These are phyloP conservation scores for Bradypodion ventrale DNA, from an alignment of 2,797 vertebrate species.

Conservation along the genomic window DNA sequence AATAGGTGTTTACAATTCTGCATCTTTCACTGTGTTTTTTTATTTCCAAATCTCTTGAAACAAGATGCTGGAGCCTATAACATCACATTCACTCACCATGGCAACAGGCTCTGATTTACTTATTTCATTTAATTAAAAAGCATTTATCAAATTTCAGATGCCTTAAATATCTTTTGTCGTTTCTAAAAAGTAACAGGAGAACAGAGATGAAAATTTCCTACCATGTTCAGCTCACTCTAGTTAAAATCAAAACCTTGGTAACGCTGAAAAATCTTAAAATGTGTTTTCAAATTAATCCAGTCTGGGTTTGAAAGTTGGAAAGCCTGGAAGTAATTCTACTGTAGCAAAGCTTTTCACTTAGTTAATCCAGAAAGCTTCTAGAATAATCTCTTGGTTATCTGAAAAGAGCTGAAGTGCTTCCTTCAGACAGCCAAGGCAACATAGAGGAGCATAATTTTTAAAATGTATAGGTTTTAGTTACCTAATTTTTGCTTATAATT, in stretches of 20 bases:
- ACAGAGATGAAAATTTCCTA: background rate
- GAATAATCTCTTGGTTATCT: background rate
- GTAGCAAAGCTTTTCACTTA: rapidly evolving
- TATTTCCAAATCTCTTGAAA: conserved; percentile 54
- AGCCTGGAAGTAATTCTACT: background rate
- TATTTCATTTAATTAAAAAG: conserved; percentile 74
- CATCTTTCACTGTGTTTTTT: conserved; percentile 62
- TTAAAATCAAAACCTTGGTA: background rate
- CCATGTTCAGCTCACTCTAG: background rate
- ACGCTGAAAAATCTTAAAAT: background rate
- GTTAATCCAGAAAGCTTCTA: background rate
- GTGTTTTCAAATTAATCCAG: conserved; percentile 7
- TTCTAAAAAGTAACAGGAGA: conserved; percentile 32
- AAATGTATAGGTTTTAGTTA: background rate
- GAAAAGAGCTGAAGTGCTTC: background rate
- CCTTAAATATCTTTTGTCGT: conserved; percentile 60
- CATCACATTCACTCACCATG: conserved; percentile 69
- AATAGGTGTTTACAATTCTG: conserved; percentile 68
- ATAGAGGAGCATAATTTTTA: background rate
- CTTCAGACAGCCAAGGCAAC: background rate
- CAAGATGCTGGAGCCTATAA: conserved; percentile 55
- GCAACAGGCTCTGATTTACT: conserved; percentile 74
- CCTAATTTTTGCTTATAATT: background rate
- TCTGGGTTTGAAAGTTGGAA: background rate
- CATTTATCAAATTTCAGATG: conserved; percentile 67